Evolutionary conservation across 2,113 vertebrate species (phyloP), one percentile per base, ranked within the genome.

Genomic region (Chamaea fasciata): DNA sequence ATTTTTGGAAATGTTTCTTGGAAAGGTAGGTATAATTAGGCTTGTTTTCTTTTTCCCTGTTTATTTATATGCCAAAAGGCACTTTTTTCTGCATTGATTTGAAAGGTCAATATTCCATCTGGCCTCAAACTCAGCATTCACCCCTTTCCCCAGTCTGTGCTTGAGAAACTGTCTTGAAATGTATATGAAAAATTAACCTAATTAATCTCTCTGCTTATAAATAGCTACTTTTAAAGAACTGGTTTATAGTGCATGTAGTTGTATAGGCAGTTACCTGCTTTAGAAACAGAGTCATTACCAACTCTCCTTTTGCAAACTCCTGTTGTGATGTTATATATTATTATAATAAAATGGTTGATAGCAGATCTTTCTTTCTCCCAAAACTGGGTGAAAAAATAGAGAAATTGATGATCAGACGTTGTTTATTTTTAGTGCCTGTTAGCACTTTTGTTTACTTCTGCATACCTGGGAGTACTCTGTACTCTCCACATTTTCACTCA

Each of bases 171-270:
- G 44, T 89, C 80, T 97, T 94, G 89, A 70, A 78, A 64, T 96
- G 76, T 94, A 94, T 76, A 80, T 42, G 85, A 97, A 97, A 95
- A 87, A 88, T 74, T 71, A 94, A 52, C 56, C 60, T 89, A 91
- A 86, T 91, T 74, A 59, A 31, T 90, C 30, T 96, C 52, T 92
- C 31, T 90, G 44, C 88, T 97, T 97, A 97, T 96, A 98, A 97
- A 97, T 95, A 98, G 85, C 65, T 68, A 26, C 50, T 92, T 96
- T 95, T 77, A 82, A 96, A 94, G 95, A 62, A 69, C 57, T 84
- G 70, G 62, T 83, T 84, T 87, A 53, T 76, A 86, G 68, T 82
- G 84, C 62, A 33, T 85, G 68, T 90, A 93, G 67, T 90, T 52
- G 33, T 68, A 28, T 7, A 90, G 64, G 41, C 67, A 77, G 41